A percentile compares a stretch with the other conserved stretches of the same genome.
These are phyloP conservation scores for Brachypterus glaber DNA, from an alignment of 2,888 invertebrate species.

Conservation along the genomic window DNA sequence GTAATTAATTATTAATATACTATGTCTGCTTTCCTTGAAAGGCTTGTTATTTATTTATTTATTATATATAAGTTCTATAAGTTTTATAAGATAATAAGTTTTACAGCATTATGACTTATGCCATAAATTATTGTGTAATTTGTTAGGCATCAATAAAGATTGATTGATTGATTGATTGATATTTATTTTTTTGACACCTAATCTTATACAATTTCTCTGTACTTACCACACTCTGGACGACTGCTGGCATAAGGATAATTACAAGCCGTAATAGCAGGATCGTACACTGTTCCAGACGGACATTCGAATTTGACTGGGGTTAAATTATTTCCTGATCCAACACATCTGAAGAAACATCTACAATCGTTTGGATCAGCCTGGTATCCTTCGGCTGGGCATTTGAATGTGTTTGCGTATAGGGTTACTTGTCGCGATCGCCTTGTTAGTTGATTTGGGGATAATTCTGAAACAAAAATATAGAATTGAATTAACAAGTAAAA, in stretches of 20 bases:
- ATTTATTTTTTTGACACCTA: neutral
- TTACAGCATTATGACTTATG: too few relatives aligned
- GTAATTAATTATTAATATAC: too few relatives aligned
- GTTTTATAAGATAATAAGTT: too few relatives aligned
- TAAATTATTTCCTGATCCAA: slow-evolving; percentile 47
- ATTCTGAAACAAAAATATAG: too few relatives aligned
- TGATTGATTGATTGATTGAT: neutral
- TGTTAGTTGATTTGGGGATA: too few relatives aligned
- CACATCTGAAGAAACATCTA: slow-evolving; percentile 62
- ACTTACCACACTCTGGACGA: slow-evolving; percentile 55
- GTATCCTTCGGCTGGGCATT: slow-evolving; percentile 47
- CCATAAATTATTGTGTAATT: too few relatives aligned
- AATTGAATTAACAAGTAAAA: too few relatives aligned
- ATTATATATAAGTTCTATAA: too few relatives aligned
- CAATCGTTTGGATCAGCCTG: slow-evolving; percentile 59
- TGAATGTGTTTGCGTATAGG: slow-evolving; percentile 12
- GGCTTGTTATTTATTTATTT: too few relatives aligned
- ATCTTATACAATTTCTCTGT: slow-evolving; percentile 33
- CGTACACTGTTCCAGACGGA: slow-evolving; percentile 64
- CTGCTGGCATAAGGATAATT: slow-evolving; percentile 58
- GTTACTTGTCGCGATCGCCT: too few relatives aligned
- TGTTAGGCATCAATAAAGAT: too few relatives aligned
- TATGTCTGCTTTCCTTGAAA: too few relatives aligned
- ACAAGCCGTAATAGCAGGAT: slow-evolving; percentile 54
- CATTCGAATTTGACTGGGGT: slow-evolving; percentile 59